Percentiles rank a stretch among this genome's conserved stretches.
Evolutionary conservation across 2,888 invertebrate species (phyloP).

Genomic region (Syrista parreyssii): DNA sequence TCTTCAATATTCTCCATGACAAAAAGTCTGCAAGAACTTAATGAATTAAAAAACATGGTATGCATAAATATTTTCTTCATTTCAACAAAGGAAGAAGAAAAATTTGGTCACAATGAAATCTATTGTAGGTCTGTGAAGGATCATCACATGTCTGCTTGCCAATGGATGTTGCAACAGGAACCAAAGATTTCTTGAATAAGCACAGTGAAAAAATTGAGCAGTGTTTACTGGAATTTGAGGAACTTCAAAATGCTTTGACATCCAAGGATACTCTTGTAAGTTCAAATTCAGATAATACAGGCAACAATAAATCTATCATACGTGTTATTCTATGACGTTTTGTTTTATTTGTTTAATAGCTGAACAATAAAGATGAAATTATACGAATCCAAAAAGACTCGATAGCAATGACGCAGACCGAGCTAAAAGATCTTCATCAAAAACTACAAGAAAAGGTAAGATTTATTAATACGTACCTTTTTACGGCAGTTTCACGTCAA

Average conservation of each 20-base stretch:
- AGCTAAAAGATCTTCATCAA: slow-evolving; percentile 54
- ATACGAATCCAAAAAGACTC: slow-evolving; percentile 60
- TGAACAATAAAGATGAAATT: slow-evolving; percentile 57
- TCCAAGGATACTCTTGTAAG: slow-evolving; percentile 60
- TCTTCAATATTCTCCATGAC: slow-evolving; percentile 44
- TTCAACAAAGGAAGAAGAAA: slow-evolving; percentile 5
- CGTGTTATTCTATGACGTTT: neutral
- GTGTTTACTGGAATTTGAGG: slow-evolving; percentile 47
- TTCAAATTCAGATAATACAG: neutral
- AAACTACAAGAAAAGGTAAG: slow-evolving; percentile 57
- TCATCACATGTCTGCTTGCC: slow-evolving; percentile 26
- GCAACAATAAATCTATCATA: neutral
- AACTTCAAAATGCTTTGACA: slow-evolving; percentile 48
- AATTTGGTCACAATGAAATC: neutral
- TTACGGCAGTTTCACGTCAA: neutral
- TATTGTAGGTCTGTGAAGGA: slow-evolving; percentile 40
- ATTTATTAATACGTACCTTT: slow-evolving; percentile 5
- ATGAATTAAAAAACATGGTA: slow-evolving; percentile 42
- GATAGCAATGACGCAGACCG: slow-evolving; percentile 53
- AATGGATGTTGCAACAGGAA: slow-evolving; percentile 27
- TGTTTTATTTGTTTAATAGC: slow-evolving; percentile 34
- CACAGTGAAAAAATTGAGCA: slow-evolving; percentile 44
- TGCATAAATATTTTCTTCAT: slow-evolving; percentile 19
- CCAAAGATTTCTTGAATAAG: slow-evolving; percentile 41
- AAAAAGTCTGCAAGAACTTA: slow-evolving; percentile 41